Evolutionary conservation across 2,113 vertebrate genomes (phyloP), one percentile per base, ranked within the genome.

Genomic region (Tenrec ecaudatus): DNA sequence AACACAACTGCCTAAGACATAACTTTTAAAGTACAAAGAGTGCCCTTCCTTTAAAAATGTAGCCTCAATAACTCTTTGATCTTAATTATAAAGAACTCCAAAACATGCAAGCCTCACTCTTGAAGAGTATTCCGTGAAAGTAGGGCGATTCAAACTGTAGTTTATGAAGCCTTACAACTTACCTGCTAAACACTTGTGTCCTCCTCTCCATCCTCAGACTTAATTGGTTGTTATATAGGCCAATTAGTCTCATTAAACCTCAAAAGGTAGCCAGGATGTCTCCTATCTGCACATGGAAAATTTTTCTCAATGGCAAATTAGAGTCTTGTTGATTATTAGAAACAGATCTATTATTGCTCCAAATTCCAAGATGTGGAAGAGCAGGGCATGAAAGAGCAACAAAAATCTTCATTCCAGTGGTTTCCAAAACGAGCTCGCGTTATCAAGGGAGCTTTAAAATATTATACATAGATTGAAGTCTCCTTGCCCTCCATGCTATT

Each of bases 191-290:
- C 12, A 38, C 7, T 22, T 6, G 14, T 40, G 69, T 85, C 82
- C 57, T 90, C 15, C 33, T 87, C 60, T 77, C 40, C 20, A 29
- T 17, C 23, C 29, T 89, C 68, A 68, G 43, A 47, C 82, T 86
- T 91, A 92, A 94, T 84, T 95, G 60, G 43, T 76, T 90, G 80
- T 57, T 80, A 94, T 6, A 77, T 6, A 69, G 22, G 82, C 76
- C 75, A 95, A 86, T 93, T 90, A 76, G n/a, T 20, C 60, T 94
- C 90, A 84, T 68, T 92, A 84, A 90, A 77, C 33, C 91, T 71
- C 75, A 62, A 36, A 90, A 93, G 20, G 14, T 91, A n/a, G 17
- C 82, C 80, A 91, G 77, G 33, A 4, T 91, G 47, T 64, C 47
- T 83, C 66, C 31, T 60, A 91, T 73, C n/a, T 43, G 78, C 64